Percentiles rank a stretch among this genome's conserved stretches.
Evolutionary conservation across 2,888 invertebrate genomes (phyloP).

Genomic region (Altica lythri): DNA sequence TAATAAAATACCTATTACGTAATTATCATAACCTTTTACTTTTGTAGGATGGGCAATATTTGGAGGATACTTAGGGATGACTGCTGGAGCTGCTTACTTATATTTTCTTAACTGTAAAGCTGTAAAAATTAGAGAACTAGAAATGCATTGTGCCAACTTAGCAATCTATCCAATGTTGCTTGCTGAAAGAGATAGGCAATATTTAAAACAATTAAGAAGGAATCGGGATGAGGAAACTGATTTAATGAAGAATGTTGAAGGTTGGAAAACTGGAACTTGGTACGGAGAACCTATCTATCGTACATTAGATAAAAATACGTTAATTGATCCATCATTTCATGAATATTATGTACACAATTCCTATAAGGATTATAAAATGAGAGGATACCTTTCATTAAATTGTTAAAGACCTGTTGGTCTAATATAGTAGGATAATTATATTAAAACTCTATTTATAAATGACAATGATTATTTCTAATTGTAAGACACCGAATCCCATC

Average conservation of each 20-base stretch:
- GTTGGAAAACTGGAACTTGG: slow-evolving; percentile 90
- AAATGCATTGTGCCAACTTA: slow-evolving; percentile 76
- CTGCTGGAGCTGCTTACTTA: slow-evolving; percentile 62
- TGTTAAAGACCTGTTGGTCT: too few relatives aligned
- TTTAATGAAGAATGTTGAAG: slow-evolving; percentile 87
- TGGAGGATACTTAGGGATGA: slow-evolving; percentile 64
- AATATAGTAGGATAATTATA: too few relatives aligned
- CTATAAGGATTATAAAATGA: slow-evolving; percentile 51
- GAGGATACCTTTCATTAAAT: neutral
- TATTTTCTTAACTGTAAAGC: slow-evolving; percentile 63
- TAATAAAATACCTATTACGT: slow-evolving; percentile 39
- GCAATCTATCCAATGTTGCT: slow-evolving; percentile 77
- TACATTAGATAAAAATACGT: slow-evolving; percentile 66
- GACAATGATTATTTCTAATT: too few relatives aligned
- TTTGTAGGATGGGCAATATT: slow-evolving; percentile 66
- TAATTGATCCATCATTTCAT: slow-evolving; percentile 66
- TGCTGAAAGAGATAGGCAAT: slow-evolving; percentile 86
- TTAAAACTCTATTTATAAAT: too few relatives aligned
- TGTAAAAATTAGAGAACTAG: slow-evolving; percentile 65
- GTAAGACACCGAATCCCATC: too few relatives aligned
- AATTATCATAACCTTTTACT: slow-evolving; percentile 35
- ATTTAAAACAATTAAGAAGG: slow-evolving; percentile 75
- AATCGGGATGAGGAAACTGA: slow-evolving; percentile 85
- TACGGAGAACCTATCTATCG: slow-evolving; percentile 84
- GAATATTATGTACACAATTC: slow-evolving; percentile 76